Conservation (phyloP, 2,888 invertebrate genomes). For the Tachina lurida region DNA sequence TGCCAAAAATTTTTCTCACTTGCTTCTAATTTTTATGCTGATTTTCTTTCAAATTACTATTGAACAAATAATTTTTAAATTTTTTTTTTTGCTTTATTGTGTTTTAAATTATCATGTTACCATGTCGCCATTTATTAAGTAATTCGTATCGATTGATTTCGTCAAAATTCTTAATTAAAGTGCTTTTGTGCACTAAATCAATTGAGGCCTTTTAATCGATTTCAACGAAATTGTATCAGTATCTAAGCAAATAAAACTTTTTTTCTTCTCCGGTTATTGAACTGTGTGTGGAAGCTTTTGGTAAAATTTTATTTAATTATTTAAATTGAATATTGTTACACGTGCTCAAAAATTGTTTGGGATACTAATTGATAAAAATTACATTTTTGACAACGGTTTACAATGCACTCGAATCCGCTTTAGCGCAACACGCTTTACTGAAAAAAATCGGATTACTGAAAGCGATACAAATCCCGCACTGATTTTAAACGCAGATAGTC, state of each 20-base stretch:
- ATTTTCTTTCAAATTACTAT: background rate
- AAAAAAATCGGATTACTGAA: too few species aligned
- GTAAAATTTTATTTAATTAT: slow-evolving; percentile 2
- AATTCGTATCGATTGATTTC: slow-evolving; percentile 30
- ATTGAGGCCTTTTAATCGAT: slow-evolving; percentile 15
- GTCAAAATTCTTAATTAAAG: slow-evolving; percentile 32
- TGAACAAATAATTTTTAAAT: background rate
- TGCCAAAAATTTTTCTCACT: slow-evolving; percentile 37
- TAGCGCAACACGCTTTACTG: too few species aligned
- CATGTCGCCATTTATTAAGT: slow-evolving; percentile 31
- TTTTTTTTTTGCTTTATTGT: background rate
- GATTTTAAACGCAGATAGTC: too few species aligned
- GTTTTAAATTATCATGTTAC: slow-evolving; percentile 23
- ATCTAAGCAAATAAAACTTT: slow-evolving; percentile 9
- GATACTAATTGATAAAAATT: background rate
- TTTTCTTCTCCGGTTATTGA: slow-evolving; percentile 5
- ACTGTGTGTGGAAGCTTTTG: slow-evolving; percentile 9
- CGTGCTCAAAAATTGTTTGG: slow-evolving; percentile 7
- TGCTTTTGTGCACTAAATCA: slow-evolving; percentile 2
- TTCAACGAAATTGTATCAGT: slow-evolving; percentile 21
- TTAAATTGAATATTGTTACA: background rate
- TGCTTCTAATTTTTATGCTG: background rate
- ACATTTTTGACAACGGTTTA: background rate
- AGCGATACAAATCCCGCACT: too few species aligned
- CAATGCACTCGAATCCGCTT: too few species aligned